Conservation (phyloP, 2,797 vertebrate genomes). For the Glossophaga mutica region DNA sequence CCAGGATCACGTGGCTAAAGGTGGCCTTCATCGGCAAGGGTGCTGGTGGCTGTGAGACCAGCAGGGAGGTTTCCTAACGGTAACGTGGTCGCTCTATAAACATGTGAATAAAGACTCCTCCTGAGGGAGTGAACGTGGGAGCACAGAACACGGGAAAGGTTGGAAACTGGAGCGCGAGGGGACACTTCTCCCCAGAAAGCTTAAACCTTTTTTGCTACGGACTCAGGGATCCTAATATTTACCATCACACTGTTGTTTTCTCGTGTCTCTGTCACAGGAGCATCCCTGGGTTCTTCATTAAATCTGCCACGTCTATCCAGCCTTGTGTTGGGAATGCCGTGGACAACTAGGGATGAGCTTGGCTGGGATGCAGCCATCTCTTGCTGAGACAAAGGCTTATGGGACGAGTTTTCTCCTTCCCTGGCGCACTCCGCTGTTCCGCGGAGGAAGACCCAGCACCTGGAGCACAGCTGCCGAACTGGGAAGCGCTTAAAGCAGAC, state of each 20-base stretch:
- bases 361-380: fast-evolving
- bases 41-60: not conserved
- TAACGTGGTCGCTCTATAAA: fast-evolving
- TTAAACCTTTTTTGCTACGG: not conserved
- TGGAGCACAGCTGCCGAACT: not conserved
- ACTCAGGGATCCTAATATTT: not conserved
- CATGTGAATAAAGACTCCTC: not conserved
- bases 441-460: not conserved
- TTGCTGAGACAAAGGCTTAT: fast-evolving
- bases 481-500: too few relatives aligned
- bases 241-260: not conserved
- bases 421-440: not conserved
- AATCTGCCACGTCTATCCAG: not conserved
- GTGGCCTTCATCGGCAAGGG: not conserved
- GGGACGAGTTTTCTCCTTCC: not conserved
- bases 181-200: not conserved
- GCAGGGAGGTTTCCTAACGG: not conserved
- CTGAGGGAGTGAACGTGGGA: not conserved
- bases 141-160: not conserved
- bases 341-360: not conserved
- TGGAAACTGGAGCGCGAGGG: not conserved
- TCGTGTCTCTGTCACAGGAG: not conserved
- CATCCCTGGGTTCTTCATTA: not conserved
- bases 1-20: fast-evolving
- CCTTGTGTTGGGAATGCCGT: not conserved